Percentiles rank a stretch among this genome's conserved stretches.
phyloP scores from a whole-genome alignment of 2,888 invertebrate species.

The Tinea semifulvella region DNA sequence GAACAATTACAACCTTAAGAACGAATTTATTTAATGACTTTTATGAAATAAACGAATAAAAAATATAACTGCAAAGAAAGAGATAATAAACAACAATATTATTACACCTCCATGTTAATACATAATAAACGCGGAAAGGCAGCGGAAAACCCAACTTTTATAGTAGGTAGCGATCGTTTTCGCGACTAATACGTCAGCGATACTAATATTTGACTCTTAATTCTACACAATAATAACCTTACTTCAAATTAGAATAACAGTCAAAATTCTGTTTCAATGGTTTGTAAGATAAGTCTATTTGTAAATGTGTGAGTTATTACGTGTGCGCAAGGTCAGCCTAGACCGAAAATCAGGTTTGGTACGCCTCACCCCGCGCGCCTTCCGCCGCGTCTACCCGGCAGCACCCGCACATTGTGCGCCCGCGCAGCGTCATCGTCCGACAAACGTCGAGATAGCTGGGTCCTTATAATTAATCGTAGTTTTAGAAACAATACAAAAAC shows the following conservation, averaged over 20 bases:
- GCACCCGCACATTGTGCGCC: constrained; percentile 25
- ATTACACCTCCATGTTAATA: constrained; percentile 23
- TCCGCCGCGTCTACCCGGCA: constrained; percentile 20
- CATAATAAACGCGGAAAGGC: constrained; percentile 48
- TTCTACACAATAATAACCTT: neutral
- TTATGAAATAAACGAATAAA: no score
- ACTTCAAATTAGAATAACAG: neutral
- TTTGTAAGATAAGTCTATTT: constrained; percentile 41
- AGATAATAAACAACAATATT: constrained; percentile 23
- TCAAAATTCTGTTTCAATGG: neutral
- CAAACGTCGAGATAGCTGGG: neutral
- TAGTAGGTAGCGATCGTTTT: constrained; percentile 43
- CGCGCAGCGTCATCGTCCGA: constrained; percentile 35
- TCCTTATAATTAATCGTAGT: neutral
- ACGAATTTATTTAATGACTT: no score
- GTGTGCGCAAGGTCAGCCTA: constrained; percentile 61
- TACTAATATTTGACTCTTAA: constrained; percentile 20
- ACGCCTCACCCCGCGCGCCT: constrained; percentile 26
- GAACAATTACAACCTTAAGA: no score
- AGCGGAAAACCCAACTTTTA: constrained; percentile 53
- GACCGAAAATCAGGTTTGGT: constrained; percentile 63
- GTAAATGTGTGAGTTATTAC: constrained; percentile 54
- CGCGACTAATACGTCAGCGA: constrained; percentile 35
- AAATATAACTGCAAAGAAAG: no score
- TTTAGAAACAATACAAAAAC: neutral